Base-by-base conservation (phyloP, 2,113 vertebrate species). In the Eudyptes chrysolophus region DNA sequence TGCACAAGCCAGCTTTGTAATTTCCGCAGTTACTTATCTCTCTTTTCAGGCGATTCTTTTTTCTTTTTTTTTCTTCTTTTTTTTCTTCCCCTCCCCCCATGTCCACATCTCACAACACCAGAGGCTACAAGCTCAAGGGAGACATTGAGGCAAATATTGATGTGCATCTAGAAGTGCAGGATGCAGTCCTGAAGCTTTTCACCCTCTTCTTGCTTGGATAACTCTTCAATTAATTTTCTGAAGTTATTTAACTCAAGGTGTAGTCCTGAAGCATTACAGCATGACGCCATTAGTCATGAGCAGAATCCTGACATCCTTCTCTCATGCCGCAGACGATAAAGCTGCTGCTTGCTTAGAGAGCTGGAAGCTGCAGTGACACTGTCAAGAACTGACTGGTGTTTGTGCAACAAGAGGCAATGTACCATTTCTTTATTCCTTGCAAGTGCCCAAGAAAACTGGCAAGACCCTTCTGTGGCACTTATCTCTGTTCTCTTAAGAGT, bases 221-320 rank as follows among this genome's bases (percentile, higher is more conserved):
- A 86, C 49, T 77, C 76, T 89, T 92, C 64, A 90, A 78, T 93
- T 94, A 90, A 92, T 97, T 94, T 94, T 94, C 75, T 34, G n/a
- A 92, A 84, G 75, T 94, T 94, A 81, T 81, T 93, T 92, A 92
- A 89, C 68, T 94, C 60, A 75, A 81, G 85, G 68, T 93, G 38
- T 78, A 92, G 76, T 75, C 51, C 72, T 84, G 95, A 92, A 95
- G 90, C 84, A 87, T 75, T 94, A 46, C 70, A 79, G 89, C 79
- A 77, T 92, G 76, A 92, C 92, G 76, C 84, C 90, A 78, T 97
- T 92, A 94, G 72, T 94, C 85, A 94, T 84, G 85, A 94, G 68
- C 71, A 92, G 80, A 97, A 90, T 94, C 72, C 68, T 96, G 85
- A 74, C 76, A 81, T 78, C 36, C n/a, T 88, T 90, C 69, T 78